Conservation (phyloP, 2,888 invertebrate species). For the Lepidocyrtoides sp. region DNA sequence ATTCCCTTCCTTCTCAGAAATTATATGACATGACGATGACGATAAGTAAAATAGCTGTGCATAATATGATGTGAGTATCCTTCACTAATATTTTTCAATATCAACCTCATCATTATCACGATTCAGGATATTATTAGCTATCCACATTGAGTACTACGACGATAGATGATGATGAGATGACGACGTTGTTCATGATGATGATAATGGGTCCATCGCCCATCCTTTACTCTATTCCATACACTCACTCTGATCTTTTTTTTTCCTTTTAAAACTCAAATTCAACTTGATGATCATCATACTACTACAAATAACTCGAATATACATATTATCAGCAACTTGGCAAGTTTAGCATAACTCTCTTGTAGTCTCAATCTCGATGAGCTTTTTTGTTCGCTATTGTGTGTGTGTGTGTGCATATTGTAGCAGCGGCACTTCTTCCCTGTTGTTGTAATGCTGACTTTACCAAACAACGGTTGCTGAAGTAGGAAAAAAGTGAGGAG, state of each 20-base stretch:
- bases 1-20: not conserved
- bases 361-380: not conserved
- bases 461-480: not conserved
- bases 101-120: conserved; percentile 25
- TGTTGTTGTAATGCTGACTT: not conserved
- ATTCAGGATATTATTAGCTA: not conserved
- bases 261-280: not conserved
- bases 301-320: not conserved
- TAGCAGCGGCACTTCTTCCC: not conserved
- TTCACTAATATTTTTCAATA: conserved; percentile 53
- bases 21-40: conserved; percentile 10
- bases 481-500: conserved; percentile 41
- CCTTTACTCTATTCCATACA: conserved; percentile 44
- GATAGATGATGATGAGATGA: not conserved
- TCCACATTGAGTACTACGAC: not conserved
- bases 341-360: not conserved
- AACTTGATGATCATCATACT: not conserved
- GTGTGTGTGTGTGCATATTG: not conserved
- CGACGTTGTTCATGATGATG: not conserved
- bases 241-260: not conserved
- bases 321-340: not conserved
- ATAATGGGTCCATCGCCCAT: conserved; percentile 51
- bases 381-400: not conserved
- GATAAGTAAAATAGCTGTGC: conserved; percentile 11
- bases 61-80: conserved; percentile 46